These are phyloP conservation scores for Agrochola litura DNA, from an alignment of 2,888 invertebrate genomes.

Conservation along the genomic window DNA sequence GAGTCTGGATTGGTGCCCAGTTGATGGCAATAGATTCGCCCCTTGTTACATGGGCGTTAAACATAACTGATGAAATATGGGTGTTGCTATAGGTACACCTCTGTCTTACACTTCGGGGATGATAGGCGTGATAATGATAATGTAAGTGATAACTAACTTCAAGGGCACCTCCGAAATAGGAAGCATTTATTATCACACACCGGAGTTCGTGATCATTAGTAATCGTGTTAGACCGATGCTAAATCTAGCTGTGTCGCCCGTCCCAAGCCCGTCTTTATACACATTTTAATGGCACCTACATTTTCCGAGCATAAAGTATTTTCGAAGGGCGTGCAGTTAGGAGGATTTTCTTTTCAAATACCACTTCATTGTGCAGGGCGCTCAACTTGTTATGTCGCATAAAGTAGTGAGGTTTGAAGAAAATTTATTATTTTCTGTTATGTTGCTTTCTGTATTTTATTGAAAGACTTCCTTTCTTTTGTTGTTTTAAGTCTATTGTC, in stretches of 20 bases:
- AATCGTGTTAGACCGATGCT: neutral
- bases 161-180: neutral
- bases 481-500: constrained; percentile 2
- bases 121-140: neutral
- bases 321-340: constrained; percentile 37
- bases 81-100: neutral
- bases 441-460: constrained; percentile 33
- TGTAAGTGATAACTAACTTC: neutral
- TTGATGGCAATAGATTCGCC: neutral
- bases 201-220: neutral
- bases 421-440: constrained; percentile 17
- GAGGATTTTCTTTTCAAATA: constrained; percentile 46
- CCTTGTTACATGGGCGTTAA: neutral
- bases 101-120: neutral
- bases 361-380: constrained; percentile 44
- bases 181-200: neutral
- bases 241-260: constrained; percentile 1
- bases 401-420: constrained; percentile 7
- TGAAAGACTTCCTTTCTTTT: constrained; percentile 12
- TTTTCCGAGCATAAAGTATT: constrained; percentile 40
- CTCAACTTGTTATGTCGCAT: constrained; percentile 42
- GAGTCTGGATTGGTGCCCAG: neutral
- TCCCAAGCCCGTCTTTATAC: constrained; percentile 23
- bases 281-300: constrained; percentile 45
- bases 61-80: neutral